Evolutionary conservation across 2,888 invertebrate species (phyloP).

Genomic region (Oxycera nigricornis): DNA sequence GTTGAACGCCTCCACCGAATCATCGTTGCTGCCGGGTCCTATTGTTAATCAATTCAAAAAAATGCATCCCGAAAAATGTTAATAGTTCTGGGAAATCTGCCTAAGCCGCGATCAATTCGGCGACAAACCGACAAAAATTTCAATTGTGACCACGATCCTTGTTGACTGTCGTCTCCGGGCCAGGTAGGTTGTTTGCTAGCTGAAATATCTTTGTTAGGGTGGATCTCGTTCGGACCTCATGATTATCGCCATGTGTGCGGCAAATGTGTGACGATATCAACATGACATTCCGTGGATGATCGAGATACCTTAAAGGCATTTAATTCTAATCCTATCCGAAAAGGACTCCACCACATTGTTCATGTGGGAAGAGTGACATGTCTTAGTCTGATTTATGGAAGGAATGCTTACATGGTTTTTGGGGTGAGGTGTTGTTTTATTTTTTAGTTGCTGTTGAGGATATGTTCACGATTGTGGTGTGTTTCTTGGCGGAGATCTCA

Average conservation of each 20-base stretch:
- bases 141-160: not conserved
- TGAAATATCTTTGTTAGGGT: not conserved
- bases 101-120: conserved; percentile 22
- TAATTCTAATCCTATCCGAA: conserved; percentile 26
- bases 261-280: not conserved
- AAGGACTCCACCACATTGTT: conserved; percentile 32
- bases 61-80: conserved; percentile 1
- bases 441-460: not conserved
- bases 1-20: conserved; percentile 10
- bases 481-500: not conserved
- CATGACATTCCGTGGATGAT: conserved; percentile 23
- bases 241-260: not conserved
- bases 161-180: no score
- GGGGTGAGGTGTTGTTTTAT: not conserved
- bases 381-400: conserved; percentile 32
- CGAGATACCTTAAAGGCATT: conserved; percentile 13
- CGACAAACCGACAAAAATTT: conserved; percentile 22
- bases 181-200: not conserved
- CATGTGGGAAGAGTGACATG: conserved; percentile 6
- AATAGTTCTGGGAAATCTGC: conserved; percentile 27
- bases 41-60: conserved; percentile 20
- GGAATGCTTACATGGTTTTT: not conserved
- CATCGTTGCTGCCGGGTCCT: not conserved
- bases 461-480: not conserved
- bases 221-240: not conserved